phyloP scores from a whole-genome alignment of 2,797 vertebrate species.

The Cynodonichthys magdalenae region DNA sequence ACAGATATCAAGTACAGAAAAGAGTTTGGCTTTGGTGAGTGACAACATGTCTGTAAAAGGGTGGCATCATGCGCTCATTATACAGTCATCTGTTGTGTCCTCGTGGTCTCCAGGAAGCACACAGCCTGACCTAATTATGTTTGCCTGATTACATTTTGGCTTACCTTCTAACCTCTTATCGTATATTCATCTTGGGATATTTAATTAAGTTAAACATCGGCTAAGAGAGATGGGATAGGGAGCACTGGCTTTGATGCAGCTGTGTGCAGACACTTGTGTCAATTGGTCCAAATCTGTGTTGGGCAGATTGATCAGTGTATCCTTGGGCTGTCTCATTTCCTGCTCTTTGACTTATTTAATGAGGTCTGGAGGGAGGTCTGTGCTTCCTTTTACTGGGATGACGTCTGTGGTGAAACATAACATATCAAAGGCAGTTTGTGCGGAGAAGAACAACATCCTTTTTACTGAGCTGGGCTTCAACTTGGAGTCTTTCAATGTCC shows the following conservation, averaged over 20 bases:
- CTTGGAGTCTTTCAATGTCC: constrained; percentile 27
- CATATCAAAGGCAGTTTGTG: constrained; percentile 17
- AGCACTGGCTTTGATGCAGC: constrained; percentile 40
- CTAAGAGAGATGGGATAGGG: constrained; percentile 46
- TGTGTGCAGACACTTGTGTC: constrained; percentile 48
- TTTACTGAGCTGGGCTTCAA: constrained; percentile 5
- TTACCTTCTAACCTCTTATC: constrained; percentile 57
- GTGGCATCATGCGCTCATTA: constrained; percentile 45
- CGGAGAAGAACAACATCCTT: constrained; percentile 7
- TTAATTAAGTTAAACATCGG: constrained; percentile 62
- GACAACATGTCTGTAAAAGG: constrained; percentile 28
- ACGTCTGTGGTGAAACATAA: constrained; percentile 52
- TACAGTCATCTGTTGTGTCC: constrained; percentile 31
- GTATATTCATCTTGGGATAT: constrained; percentile 57
- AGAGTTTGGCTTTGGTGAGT: constrained; percentile 16
- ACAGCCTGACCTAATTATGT: constrained; percentile 67
- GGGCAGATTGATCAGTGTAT: constrained; percentile 63
- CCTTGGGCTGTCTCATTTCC: constrained; percentile 67
- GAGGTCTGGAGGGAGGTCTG: constrained; percentile 62
- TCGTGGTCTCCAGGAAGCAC: constrained; percentile 66
- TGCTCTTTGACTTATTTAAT: constrained; percentile 62
- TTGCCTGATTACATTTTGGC: constrained; percentile 68
- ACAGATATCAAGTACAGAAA: background rate
- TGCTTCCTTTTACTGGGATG: constrained; percentile 41
- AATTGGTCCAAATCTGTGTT: constrained; percentile 64